Evolutionary conservation across 1,140 invertebrate genomes (phyloP).

Genomic region (Panulirus ornatus): DNA sequence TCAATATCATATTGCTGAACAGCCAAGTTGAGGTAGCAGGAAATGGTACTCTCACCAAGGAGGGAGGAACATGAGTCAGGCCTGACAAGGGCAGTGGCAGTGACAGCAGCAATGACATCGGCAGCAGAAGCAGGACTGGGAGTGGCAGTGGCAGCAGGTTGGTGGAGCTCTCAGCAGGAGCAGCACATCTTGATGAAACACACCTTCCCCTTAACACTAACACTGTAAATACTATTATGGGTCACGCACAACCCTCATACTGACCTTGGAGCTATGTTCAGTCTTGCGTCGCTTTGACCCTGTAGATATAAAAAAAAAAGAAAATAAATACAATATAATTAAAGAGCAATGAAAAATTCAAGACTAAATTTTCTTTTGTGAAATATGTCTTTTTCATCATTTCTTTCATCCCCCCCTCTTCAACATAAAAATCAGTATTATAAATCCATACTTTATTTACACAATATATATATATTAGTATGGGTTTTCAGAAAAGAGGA

Average conservation of each 20-base stretch:
- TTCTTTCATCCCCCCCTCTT: no score
- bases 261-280: conserved; percentile 51
- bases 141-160: not conserved
- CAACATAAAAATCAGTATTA: not conserved
- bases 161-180: not conserved
- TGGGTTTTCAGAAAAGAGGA: no score
- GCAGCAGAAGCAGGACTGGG: not conserved
- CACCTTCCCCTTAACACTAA: conserved; percentile 36
- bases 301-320: not conserved
- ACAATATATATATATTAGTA: not conserved
- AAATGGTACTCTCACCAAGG: not conserved
- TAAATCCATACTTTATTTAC: not conserved
- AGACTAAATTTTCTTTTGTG: no score
- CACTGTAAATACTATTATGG: conserved; percentile 47
- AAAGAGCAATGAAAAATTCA: not conserved
- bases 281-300: conserved; percentile 54
- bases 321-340: not conserved
- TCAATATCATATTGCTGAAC: not conserved
- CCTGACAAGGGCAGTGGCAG: not conserved
- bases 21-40: not conserved
- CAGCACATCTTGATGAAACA: conserved; percentile 21
- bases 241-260: conserved; percentile 38
- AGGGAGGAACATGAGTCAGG: not conserved
- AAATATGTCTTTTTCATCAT: no score
- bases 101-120: not conserved